Evolutionary conservation across 2,888 invertebrate genomes (phyloP).

Genomic region (Colostygia pectinataria): DNA sequence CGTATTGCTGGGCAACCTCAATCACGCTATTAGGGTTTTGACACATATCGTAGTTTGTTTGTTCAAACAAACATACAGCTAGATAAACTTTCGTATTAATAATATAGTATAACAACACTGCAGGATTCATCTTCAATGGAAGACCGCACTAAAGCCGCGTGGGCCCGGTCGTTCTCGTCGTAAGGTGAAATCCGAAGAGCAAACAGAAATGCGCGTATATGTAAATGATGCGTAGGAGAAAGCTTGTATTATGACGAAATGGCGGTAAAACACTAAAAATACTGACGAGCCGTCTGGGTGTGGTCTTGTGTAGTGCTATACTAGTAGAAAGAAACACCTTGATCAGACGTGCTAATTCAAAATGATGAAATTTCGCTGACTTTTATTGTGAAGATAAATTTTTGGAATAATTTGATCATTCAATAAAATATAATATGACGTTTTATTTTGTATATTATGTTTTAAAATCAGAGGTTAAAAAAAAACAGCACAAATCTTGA

Average conservation of each 20-base stretch:
- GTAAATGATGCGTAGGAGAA: constrained; percentile 71
- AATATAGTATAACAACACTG: too few species aligned
- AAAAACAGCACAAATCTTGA: too few species aligned
- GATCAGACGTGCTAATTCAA: background rate
- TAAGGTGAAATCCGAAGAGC: constrained; percentile 68
- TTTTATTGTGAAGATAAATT: background rate
- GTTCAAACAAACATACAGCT: too few species aligned
- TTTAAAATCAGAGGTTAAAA: too few species aligned
- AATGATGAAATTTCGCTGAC: background rate
- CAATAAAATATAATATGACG: too few species aligned
- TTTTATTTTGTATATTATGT: too few species aligned
- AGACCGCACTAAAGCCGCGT: constrained; percentile 12
- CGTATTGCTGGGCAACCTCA: too few species aligned
- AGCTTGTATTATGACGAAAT: constrained; percentile 69
- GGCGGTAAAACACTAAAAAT: constrained; percentile 59
- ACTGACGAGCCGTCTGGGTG: constrained; percentile 51
- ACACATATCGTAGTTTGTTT: too few species aligned
- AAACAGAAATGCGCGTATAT: constrained; percentile 74
- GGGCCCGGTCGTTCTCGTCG: constrained; percentile 26
- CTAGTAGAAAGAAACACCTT: background rate
- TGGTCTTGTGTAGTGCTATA: constrained; percentile 27
- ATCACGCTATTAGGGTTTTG: too few species aligned
- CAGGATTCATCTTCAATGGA: background rate
- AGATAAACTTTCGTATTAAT: too few species aligned
- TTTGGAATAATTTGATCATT: too few species aligned